phyloP scores from a whole-genome alignment of 2,113 vertebrate genomes.

The Pedionomus torquatus region DNA sequence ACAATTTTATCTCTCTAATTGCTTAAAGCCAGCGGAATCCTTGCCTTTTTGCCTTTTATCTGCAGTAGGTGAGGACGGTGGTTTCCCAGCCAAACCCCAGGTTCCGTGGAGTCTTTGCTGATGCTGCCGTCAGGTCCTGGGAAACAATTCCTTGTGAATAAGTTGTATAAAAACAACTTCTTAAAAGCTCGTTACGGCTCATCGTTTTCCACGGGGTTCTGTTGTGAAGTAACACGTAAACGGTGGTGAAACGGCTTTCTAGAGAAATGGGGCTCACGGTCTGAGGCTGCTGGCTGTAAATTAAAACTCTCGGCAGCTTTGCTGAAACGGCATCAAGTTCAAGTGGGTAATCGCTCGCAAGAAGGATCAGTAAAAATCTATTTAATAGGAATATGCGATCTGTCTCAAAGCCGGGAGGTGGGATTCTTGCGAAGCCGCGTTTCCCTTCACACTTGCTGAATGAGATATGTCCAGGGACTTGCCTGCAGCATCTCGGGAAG shows the following conservation, averaged over 20 bases:
- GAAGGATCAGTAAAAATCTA: not conserved
- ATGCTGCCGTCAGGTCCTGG: not conserved
- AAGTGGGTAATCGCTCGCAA: not conserved
- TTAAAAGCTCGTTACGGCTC: not conserved
- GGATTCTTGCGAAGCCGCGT: not conserved
- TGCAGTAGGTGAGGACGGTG: not conserved
- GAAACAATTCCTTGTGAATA: not conserved
- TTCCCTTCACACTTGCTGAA: not conserved
- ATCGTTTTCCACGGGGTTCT: not conserved
- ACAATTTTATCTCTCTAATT: not conserved
- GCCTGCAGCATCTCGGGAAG: not conserved
- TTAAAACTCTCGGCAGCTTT: not conserved
- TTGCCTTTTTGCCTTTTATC: not conserved
- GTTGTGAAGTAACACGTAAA: not conserved
- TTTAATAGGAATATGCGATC: not conserved
- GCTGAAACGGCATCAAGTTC: not conserved
- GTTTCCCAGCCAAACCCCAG: not conserved
- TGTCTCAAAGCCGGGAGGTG: not conserved
- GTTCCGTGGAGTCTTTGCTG: not conserved
- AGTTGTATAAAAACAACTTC: slow-evolving; percentile 13
- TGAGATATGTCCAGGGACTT: not conserved
- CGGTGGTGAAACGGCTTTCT: not conserved
- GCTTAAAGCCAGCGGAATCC: not conserved
- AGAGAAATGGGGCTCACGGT: not conserved
- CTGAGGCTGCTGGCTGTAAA: not conserved